These are phyloP conservation scores for Charaxes varanes DNA, from an alignment of 1,140 invertebrate genomes.

Conservation along the genomic window DNA sequence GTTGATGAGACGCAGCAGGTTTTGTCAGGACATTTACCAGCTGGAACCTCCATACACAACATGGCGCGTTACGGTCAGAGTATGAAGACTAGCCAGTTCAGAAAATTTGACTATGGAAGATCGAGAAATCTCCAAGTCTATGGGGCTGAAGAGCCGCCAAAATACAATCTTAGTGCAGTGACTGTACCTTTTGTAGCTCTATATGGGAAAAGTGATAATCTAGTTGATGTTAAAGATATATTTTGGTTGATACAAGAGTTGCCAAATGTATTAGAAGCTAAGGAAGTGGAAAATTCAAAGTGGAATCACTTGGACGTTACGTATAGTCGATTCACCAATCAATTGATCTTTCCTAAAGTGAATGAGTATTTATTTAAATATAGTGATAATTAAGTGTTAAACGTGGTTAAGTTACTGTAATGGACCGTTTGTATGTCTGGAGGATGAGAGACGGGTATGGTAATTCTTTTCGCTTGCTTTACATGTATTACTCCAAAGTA, in stretches of 20 bases:
- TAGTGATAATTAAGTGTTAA: constrained; percentile 11
- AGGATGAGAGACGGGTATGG: no score
- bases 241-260: constrained; percentile 36
- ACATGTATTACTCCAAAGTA: no score
- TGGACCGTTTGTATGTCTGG: no score
- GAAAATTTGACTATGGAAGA: constrained; percentile 74
- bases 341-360: constrained; percentile 44
- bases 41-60: constrained; percentile 82
- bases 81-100: constrained; percentile 48
- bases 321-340: constrained; percentile 33
- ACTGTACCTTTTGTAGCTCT: constrained; percentile 56
- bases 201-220: constrained; percentile 47
- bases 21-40: constrained; percentile 79
- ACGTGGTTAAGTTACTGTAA: no score
- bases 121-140: constrained; percentile 67
- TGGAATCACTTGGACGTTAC: constrained; percentile 53
- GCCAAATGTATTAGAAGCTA: constrained; percentile 39
- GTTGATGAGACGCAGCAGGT: constrained; percentile 23
- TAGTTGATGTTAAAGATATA: constrained; percentile 44
- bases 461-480: no score
- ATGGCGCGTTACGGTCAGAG: constrained; percentile 78
- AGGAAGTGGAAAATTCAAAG: constrained; percentile 35
- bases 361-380: constrained; percentile 41
- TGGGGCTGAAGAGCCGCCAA: constrained; percentile 62
- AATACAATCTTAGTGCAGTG: constrained; percentile 70